Conservation (phyloP, 2,888 invertebrate species). For the Epinotia nisella region DNA sequence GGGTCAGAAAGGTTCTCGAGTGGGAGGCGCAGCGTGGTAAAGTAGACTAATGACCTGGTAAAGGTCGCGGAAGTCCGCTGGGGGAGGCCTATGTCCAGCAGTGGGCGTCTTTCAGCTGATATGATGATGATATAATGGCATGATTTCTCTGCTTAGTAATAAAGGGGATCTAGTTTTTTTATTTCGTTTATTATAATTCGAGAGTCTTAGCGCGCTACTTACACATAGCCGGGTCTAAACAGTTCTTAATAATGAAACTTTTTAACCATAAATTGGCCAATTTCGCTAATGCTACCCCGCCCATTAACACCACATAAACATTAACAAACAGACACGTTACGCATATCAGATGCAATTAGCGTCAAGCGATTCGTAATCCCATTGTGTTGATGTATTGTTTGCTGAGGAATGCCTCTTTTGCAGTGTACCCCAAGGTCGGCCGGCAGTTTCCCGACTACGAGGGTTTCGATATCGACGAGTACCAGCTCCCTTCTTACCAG, state of each 20-base stretch:
- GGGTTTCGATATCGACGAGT: constrained; percentile 65
- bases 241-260: background rate
- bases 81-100: too few species aligned
- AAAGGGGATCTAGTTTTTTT: too few species aligned
- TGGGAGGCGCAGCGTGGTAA: too few species aligned
- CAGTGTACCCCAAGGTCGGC: constrained; percentile 69
- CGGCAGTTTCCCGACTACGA: constrained; percentile 71
- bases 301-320: constrained; percentile 29
- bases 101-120: too few species aligned
- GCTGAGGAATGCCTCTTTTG: constrained; percentile 54
- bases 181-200: too few species aligned
- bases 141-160: too few species aligned
- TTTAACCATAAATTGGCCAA: background rate
- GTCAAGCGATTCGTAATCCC: constrained; percentile 55
- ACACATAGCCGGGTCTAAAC: too few species aligned
- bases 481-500: constrained; percentile 48
- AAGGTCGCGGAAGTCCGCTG: too few species aligned
- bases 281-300: constrained; percentile 9
- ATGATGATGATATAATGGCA: too few species aligned
- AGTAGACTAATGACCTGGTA: too few species aligned
- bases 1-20: too few species aligned
- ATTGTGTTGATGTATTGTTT: constrained; percentile 55
- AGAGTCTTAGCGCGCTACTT: too few species aligned
- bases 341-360: constrained; percentile 59
- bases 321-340: constrained; percentile 48